Base-by-base conservation (phyloP, 2,888 invertebrate genomes). In the Aphidius colemani region DNA sequence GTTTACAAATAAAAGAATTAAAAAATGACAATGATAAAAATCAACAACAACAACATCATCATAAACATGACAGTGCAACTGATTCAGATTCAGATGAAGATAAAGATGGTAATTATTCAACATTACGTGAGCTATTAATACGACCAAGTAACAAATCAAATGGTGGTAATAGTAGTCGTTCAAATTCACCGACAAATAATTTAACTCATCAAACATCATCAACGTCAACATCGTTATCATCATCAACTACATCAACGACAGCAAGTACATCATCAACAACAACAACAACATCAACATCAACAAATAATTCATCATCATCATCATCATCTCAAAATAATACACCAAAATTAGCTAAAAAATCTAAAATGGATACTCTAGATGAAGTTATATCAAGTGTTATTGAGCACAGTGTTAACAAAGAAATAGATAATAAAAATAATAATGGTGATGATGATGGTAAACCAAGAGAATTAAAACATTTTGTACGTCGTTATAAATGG, bases 301-400 rank as follows among this genome's bases (percentile, higher is more conserved):
- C 60, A 46, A 67, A 66, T 69, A 66, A 74, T 60, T n/a, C n/a
- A n/a, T n/a, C n/a, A n/a, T 40, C 9, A 39, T 49, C 40, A 7
- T 53, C 53, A 10, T 59, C 69, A 7, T 59, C 66, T 43, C 59
- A 70, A 56, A 75, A 76, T 50, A 76, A 75, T 65, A 64, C 72
- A 63, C 64, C 60, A 6, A 57, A 66, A 44, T 39, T 60, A 5
- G 69, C 83, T 43, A 90, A 89, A 75, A 89, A 89, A 77, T 86
- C 88, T n/a, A 87, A 85, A 67, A 85, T 89, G 78, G 90, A 90
- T 68, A 87, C 88, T 4, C 80, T 91, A n/a, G 90, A 92, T 71
- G 92, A 92, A 74, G 91, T 93, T 46, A 91, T 93, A 70, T 90
- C 91, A 0, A 90, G 89, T 70, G 91, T 92, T 0, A 89, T 91